Evolutionary conservation across 2,888 invertebrate genomes (phyloP), one percentile per base, ranked within the genome.

Genomic region (Sphecodes monilicornis): DNA sequence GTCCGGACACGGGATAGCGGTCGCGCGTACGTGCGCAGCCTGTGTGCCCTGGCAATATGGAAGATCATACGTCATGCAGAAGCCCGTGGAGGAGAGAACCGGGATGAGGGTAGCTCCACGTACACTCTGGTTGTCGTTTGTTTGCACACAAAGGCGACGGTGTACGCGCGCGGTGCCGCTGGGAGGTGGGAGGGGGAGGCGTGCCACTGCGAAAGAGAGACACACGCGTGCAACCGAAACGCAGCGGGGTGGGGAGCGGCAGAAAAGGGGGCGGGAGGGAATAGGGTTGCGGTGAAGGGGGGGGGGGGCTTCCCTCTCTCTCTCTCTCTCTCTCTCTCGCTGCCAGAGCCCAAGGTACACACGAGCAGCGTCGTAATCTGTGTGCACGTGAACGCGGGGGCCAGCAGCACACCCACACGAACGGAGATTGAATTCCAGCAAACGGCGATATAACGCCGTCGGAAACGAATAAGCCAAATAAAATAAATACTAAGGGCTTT

Each of bases 51-150:
- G 90, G 93, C 94, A 94, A 94, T 94, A 94, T 94, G 93, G 94
- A 91, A 94, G 94, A 94, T 94, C 94, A 94, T 94, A 94, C 94
- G 94, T 94, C 94, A 94, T 94, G 93, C 89, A 81, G 86, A 76
- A 84, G 80, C 85, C 84, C 71, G 77, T 39, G 84, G 86, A 78
- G 84, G 76, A 76, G 78, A 70, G 70, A 54, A 50, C 22, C 60
- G 68, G 54, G 50, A 32, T 26, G 79, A 72, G 76, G 82, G 81
- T 78, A 76, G 77, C 66, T 54, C 50, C 78, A 79, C 83, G 82
- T 82, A 83, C 84, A 80, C 85, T 87, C 88, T 60, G 78, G 70
- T 82, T 84, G 80, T 76, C 86, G 66, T 82, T 84, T 88, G 86
- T 88, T 86, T 88, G 87, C 87, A 84, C 87, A 88, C 84, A 82